Percentiles rank a stretch among this genome's conserved stretches.
These are phyloP conservation scores for Ranitomeya variabilis DNA, from an alignment of 2,113 vertebrate genomes.

Conservation along the genomic window DNA sequence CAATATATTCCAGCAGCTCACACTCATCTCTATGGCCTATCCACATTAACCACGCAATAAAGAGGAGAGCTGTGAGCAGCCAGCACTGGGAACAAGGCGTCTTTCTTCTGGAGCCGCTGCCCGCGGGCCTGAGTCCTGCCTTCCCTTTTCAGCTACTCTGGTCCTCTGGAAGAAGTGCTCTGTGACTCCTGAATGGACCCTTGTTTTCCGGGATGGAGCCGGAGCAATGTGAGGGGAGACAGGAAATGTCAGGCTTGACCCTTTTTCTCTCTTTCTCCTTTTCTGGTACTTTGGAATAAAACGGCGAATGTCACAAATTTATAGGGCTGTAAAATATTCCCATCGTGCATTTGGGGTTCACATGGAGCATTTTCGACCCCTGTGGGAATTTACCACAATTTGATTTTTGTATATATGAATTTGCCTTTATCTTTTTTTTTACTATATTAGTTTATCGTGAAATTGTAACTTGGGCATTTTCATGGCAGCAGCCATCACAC, in stretches of 20 bases:
- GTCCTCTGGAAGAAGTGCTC: slow-evolving; percentile 18
- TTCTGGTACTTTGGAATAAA: slow-evolving; percentile 31
- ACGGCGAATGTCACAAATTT: slow-evolving; percentile 17
- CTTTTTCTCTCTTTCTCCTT: slow-evolving; percentile 45
- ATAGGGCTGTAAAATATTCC: slow-evolving; percentile 31
- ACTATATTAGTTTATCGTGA: background rate
- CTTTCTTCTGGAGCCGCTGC: slow-evolving; percentile 43
- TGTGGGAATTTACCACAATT: background rate
- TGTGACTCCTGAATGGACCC: slow-evolving; percentile 45
- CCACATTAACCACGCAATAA: slow-evolving; percentile 41
- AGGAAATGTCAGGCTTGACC: slow-evolving; percentile 44
- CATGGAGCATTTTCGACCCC: background rate
- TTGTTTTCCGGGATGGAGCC: slow-evolving; percentile 38
- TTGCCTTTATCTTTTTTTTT: background rate
- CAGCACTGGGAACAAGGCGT: slow-evolving; percentile 33
- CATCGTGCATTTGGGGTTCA: slow-evolving; percentile 5
- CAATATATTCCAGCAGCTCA: slow-evolving; percentile 24
- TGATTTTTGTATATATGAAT: background rate
- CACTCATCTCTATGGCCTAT: slow-evolving; percentile 27
- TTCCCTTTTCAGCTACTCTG: slow-evolving; percentile 21
- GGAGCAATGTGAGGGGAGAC: slow-evolving; percentile 26
- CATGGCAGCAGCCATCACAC: background rate
- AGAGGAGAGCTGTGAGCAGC: slow-evolving; percentile 42
- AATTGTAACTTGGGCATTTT: background rate
- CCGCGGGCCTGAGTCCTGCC: slow-evolving; percentile 37